Conservation (phyloP, 2,888 invertebrate species). For the Conchocele bisecta region DNA sequence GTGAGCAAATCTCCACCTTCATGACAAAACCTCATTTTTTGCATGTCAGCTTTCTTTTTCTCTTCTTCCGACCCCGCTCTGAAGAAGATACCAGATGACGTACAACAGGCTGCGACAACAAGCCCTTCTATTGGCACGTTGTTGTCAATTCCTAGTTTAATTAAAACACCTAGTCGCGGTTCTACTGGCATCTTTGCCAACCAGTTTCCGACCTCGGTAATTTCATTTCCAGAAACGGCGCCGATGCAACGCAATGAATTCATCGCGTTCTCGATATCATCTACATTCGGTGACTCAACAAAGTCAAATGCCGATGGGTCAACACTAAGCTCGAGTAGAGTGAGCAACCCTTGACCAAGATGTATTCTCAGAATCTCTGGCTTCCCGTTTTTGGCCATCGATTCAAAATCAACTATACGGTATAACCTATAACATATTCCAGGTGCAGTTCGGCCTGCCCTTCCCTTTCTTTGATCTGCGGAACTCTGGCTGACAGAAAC, state of each 20-base stretch:
- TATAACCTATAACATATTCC: constrained; percentile 82
- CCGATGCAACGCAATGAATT: constrained; percentile 70
- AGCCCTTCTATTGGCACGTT: constrained; percentile 72
- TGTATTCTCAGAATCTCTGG: constrained; percentile 81
- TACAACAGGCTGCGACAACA: constrained; percentile 73
- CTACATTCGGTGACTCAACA: constrained; percentile 75
- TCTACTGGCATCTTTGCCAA: constrained; percentile 78
- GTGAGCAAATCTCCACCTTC: constrained; percentile 75
- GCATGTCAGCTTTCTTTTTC: constrained; percentile 67
- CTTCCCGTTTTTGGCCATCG: constrained; percentile 69
- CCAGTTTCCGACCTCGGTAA: constrained; percentile 77
- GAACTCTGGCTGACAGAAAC: constrained; percentile 78
- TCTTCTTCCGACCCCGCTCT: constrained; percentile 70
- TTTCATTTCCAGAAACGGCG: constrained; percentile 67
- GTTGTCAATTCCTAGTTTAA: constrained; percentile 63
- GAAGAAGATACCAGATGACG: constrained; percentile 77
- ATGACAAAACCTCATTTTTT: constrained; percentile 74
- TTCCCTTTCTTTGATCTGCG: constrained; percentile 82
- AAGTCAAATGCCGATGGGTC: constrained; percentile 77
- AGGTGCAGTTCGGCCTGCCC: constrained; percentile 81
- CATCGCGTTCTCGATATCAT: constrained; percentile 70
- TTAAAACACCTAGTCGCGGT: constrained; percentile 73
- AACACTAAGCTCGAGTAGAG: constrained; percentile 78
- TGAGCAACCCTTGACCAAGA: constrained; percentile 75
- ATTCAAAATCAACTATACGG: constrained; percentile 72